Evolutionary conservation across 64 coral and sea anemone species (phyloP).

Genomic region (Porites australiensis): DNA sequence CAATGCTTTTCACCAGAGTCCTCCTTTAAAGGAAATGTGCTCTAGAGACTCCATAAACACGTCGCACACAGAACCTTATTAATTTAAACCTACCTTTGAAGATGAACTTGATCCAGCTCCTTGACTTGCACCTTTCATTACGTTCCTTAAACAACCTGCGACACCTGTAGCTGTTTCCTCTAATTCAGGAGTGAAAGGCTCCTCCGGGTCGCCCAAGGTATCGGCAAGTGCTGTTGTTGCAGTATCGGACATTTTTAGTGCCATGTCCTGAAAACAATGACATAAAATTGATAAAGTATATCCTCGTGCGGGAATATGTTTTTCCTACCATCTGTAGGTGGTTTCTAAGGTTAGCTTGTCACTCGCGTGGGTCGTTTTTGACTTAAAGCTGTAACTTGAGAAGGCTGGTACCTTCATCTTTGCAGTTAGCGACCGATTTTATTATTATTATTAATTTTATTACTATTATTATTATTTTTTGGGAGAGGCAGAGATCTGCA

Average conservation of each 20-base stretch:
- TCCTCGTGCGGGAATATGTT: background rate
- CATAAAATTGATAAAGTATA: background rate
- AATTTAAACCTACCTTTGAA: background rate
- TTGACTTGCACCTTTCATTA: constrained; percentile 9
- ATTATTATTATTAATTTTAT: no score
- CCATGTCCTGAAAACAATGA: background rate
- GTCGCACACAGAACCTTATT: background rate
- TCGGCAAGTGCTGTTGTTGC: background rate
- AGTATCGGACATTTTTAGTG: background rate
- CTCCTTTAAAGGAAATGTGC: no score
- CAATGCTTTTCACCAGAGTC: no score
- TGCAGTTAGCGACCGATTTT: no score
- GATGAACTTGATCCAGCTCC: background rate
- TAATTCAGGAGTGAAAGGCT: background rate
- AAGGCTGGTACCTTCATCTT: no score
- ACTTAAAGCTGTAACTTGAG: no score
- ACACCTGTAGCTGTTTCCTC: background rate
- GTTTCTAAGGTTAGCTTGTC: no score
- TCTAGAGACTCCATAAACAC: no score
- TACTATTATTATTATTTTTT: no score
- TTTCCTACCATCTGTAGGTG: no score
- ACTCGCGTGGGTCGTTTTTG: no score
- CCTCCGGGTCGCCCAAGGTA: background rate
- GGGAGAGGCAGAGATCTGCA: no score
- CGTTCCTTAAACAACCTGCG: background rate